phyloP scores from a whole-genome alignment of 2,888 invertebrate genomes.

The Eurytoma californica region DNA sequence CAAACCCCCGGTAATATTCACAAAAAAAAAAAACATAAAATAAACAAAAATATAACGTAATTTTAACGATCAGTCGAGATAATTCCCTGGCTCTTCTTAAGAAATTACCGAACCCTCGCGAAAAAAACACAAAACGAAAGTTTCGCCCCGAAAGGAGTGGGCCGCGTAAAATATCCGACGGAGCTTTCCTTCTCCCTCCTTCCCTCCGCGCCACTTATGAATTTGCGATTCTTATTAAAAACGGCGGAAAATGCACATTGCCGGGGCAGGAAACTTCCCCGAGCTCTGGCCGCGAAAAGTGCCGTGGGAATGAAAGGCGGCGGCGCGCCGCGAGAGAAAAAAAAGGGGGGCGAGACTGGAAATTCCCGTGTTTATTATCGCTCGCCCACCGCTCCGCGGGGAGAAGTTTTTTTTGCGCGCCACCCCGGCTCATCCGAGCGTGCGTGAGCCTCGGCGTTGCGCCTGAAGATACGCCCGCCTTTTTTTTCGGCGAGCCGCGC shows the following conservation, averaged over 20 bases:
- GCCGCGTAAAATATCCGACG: not conserved
- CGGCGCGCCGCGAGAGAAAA: no score
- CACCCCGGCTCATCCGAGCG: not conserved
- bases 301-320: not conserved
- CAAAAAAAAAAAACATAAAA: no score
- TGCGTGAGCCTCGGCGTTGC: constrained; percentile 2
- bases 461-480: not conserved
- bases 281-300: not conserved
- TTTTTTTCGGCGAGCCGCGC: not conserved
- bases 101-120: not conserved
- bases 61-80: no score
- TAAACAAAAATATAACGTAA: no score
- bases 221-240: constrained; percentile 48
- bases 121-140: not conserved
- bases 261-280: constrained; percentile 5
- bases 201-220: constrained; percentile 13
- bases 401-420: not conserved
- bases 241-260: constrained; percentile 28
- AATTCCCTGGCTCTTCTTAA: no score
- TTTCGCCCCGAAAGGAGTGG: not conserved
- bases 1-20: no score
- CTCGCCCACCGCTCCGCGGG: not conserved
- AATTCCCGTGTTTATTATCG: not conserved
- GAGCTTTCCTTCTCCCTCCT: not conserved
- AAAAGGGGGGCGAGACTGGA: not conserved